Conservation (phyloP, 2,888 invertebrate species). For the Lottia gigantea region DNA sequence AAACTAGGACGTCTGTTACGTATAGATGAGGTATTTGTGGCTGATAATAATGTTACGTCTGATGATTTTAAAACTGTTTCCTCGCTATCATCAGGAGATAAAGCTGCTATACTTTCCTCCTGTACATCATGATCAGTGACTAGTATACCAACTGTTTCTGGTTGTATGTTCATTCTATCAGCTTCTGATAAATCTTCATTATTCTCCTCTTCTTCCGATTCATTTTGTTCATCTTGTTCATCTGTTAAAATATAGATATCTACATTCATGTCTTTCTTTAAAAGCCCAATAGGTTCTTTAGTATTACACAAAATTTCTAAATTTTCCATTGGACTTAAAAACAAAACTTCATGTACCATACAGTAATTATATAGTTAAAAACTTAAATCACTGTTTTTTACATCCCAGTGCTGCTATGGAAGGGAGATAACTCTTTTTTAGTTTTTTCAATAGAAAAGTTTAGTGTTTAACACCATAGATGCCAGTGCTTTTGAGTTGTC, state of each 20-base stretch:
- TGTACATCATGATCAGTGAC: conserved; percentile 13
- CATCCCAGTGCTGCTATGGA: no score
- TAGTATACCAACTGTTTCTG: conserved; percentile 10
- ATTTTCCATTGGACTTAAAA: no score
- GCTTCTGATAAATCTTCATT: conserved; percentile 4
- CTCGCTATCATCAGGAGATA: not conserved
- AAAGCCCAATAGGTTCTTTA: no score
- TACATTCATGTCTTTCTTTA: no score
- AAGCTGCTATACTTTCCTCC: conserved; percentile 12
- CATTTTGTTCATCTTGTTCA: not conserved
- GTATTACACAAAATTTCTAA: no score
- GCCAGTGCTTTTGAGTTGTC: no score
- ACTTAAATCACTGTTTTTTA: no score
- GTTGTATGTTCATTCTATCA: not conserved
- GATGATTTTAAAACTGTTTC: conserved; percentile 12
- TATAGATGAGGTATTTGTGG: not conserved
- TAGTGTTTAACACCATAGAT: no score
- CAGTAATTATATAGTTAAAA: no score
- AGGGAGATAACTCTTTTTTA: no score
- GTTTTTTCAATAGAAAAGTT: no score
- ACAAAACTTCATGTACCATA: no score
- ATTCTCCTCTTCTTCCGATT: not conserved
- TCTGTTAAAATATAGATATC: not conserved
- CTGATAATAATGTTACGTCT: conserved; percentile 13
- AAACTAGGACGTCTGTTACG: not conserved